Conservation (phyloP, 2,797 vertebrate species). For the Melanotaenia maccullochi region DNA sequence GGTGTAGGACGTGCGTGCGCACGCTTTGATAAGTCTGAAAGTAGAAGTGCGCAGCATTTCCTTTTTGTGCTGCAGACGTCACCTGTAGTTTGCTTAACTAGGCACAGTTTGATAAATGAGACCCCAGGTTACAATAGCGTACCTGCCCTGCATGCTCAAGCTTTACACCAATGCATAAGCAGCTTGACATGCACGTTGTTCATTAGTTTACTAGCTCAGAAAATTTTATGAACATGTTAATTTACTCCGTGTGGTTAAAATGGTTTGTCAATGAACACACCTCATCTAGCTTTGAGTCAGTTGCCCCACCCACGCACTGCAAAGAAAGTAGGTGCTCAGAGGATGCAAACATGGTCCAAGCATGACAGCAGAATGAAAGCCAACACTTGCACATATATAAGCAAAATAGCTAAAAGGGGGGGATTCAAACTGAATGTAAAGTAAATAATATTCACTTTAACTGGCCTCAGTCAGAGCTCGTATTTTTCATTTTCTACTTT, state of each 20-base stretch:
- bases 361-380: neutral
- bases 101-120: too few species aligned
- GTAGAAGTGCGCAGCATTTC: too few species aligned
- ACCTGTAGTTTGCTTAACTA: too few species aligned
- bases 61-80: too few species aligned
- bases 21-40: too few species aligned
- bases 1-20: too few species aligned
- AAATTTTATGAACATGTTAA: slow-evolving; percentile 22
- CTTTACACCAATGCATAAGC: slow-evolving; percentile 15
- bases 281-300: slow-evolving; percentile 17
- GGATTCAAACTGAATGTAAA: neutral
- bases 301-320: neutral
- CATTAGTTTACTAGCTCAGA: slow-evolving; percentile 26
- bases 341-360: slow-evolving; percentile 1
- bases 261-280: slow-evolving; percentile 30
- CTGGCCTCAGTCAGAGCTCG: neutral
- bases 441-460: neutral
- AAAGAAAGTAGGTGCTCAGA: neutral
- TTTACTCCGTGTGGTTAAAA: slow-evolving; percentile 14
- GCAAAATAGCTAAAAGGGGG: neutral
- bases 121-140: slow-evolving; percentile 7
- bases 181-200: slow-evolving; percentile 6
- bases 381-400: too few species aligned
- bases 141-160: neutral
- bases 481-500: slow-evolving; percentile 5